Percentiles rank a stretch among this genome's conserved stretches.
Evolutionary conservation across 2,888 invertebrate species (phyloP).

Genomic region (Leptinotarsa juncta): DNA sequence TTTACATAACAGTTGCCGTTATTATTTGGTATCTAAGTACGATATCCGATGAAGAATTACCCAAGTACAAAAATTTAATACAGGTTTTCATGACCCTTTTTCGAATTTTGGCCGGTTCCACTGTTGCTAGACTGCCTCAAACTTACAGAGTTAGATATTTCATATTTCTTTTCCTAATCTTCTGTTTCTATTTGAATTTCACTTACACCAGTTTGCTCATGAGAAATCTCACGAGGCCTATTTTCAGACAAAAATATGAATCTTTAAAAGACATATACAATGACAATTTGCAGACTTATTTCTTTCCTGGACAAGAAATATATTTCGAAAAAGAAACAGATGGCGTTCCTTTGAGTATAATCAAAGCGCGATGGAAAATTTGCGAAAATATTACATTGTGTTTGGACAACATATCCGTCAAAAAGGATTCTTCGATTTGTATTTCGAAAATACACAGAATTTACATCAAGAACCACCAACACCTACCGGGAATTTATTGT

Average conservation of each 20-base stretch:
- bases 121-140: constrained; percentile 21
- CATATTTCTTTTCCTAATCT: constrained; percentile 25
- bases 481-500: constrained; percentile 25
- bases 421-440: constrained; percentile 33
- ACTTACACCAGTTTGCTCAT: constrained; percentile 31
- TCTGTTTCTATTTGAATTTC: constrained; percentile 10
- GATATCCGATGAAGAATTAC: constrained; percentile 8
- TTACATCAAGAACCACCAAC: constrained; percentile 21
- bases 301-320: constrained; percentile 21
- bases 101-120: constrained; percentile 11
- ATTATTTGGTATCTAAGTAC: constrained; percentile 29
- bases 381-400: constrained; percentile 28
- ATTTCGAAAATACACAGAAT: constrained; percentile 21
- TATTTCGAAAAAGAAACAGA: constrained; percentile 18
- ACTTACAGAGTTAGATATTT: constrained; percentile 31
- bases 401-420: constrained; percentile 26
- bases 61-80: constrained; percentile 26
- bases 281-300: constrained; percentile 34
- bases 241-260: constrained; percentile 28
- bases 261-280: constrained; percentile 33
- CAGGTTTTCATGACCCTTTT: constrained; percentile 21
- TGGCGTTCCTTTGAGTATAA: constrained; percentile 11
- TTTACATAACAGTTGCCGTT: constrained; percentile 16
- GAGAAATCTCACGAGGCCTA: constrained; percentile 31
- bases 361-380: constrained; percentile 25